These are phyloP conservation scores for Leucosticte australis DNA, from an alignment of 2,113 vertebrate species.

Conservation along the genomic window DNA sequence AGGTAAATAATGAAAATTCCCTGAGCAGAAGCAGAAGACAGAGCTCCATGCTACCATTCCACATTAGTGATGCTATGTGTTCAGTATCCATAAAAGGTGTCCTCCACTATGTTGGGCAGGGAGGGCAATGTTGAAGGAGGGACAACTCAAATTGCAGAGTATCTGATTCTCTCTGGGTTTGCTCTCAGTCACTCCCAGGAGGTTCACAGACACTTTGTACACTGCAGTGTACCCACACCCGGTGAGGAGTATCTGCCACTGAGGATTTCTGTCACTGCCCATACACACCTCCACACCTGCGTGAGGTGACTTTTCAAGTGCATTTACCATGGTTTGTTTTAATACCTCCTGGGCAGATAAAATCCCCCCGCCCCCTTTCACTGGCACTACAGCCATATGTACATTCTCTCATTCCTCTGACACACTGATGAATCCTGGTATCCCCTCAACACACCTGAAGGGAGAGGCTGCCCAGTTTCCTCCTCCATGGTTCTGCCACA, in stretches of 20 bases:
- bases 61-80: neutral
- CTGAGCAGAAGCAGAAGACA: neutral
- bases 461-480: neutral
- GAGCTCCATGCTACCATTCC: neutral
- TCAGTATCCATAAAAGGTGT: neutral
- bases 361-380: neutral
- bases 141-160: neutral
- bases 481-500: neutral
- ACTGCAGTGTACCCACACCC: neutral
- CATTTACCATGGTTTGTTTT: neutral
- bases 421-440: neutral
- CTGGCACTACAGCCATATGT: neutral
- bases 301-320: neutral
- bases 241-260: neutral
- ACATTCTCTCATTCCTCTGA: neutral
- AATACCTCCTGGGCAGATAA: neutral
- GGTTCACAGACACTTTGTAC: neutral
- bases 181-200: neutral
- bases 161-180: neutral
- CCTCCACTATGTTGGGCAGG: neutral
- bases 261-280: neutral
- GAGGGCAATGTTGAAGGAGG: neutral
- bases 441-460: neutral
- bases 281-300: neutral
- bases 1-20: neutral